phyloP scores from a whole-genome alignment of 2,797 vertebrate genomes.

The Novumbra hubbsi region DNA sequence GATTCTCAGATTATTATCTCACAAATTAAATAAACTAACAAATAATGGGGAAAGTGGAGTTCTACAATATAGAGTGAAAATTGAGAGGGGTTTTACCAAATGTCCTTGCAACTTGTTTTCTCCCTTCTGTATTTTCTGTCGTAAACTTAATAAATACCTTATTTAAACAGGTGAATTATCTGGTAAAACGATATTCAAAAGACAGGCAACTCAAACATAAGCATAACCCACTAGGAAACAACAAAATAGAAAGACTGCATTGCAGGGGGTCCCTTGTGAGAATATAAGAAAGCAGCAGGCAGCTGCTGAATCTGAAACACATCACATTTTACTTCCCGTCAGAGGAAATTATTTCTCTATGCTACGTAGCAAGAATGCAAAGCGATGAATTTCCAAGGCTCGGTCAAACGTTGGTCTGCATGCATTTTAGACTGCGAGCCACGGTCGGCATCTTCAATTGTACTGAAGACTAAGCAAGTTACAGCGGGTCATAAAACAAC shows the following conservation, averaged over 20 bases:
- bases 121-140: not conserved
- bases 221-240: slow-evolving; percentile 33
- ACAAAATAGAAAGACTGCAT: slow-evolving; percentile 2
- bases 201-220: slow-evolving; percentile 19
- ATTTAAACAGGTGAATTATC: slow-evolving; percentile 24
- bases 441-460: slow-evolving; percentile 9
- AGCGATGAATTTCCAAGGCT: slow-evolving; percentile 36
- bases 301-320: slow-evolving; percentile 51
- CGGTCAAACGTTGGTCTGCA: slow-evolving; percentile 50
- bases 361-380: slow-evolving; percentile 39
- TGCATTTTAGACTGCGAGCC: slow-evolving; percentile 50
- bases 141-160: slow-evolving; percentile 20
- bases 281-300: not conserved
- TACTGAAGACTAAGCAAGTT: slow-evolving; percentile 33
- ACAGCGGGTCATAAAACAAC: slow-evolving; percentile 38
- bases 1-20: slow-evolving; percentile 16
- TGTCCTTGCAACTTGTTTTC: not conserved
- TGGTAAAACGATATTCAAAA: slow-evolving; percentile 6
- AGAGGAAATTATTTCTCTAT: slow-evolving; percentile 42
- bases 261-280: no score
- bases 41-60: not conserved
- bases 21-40: not conserved
- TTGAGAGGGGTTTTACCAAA: slow-evolving; percentile 26
- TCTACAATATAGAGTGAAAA: not conserved
- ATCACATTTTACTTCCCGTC: slow-evolving; percentile 43